Conservation (phyloP, 2,797 vertebrate species). For the Schizothorax lantsangensis region DNA sequence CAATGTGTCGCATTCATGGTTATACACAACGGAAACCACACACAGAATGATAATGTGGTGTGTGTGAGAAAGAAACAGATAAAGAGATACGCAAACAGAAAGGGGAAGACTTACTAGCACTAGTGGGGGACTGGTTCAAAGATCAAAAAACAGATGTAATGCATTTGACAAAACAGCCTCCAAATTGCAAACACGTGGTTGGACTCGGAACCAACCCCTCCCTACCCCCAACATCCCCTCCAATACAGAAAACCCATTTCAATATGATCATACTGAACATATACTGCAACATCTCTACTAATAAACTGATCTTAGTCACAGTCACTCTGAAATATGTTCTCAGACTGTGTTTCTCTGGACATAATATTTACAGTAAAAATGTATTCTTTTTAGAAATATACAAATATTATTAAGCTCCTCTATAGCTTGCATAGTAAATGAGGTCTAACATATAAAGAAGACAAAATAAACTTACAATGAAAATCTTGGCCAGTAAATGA, state of each 20-base stretch:
- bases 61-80: slow-evolving; percentile 14
- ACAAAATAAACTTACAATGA: background rate
- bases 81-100: slow-evolving; percentile 22
- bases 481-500: background rate
- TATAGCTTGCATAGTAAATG: background rate
- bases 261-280: slow-evolving; percentile 4
- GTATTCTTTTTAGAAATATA: background rate
- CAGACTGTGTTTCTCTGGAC: background rate
- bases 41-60: background rate
- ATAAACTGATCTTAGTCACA: background rate
- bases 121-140: slow-evolving; percentile 75
- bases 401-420: background rate
- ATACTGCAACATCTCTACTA: background rate
- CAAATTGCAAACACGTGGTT: slow-evolving; percentile 83
- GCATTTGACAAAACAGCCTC: slow-evolving; percentile 74
- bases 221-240: slow-evolving; percentile 56
- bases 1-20: background rate
- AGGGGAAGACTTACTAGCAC: slow-evolving; percentile 26
- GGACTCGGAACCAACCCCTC: slow-evolving; percentile 44
- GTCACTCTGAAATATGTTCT: background rate
- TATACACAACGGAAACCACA: slow-evolving; percentile 15
- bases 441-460: background rate
- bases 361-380: no score
- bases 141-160: slow-evolving; percentile 86
- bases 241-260: slow-evolving; percentile 41